A percentile compares a stretch with the other conserved stretches of the same genome.
phyloP scores from a whole-genome alignment of 2,888 invertebrate genomes.

The Polyommatus icarus region DNA sequence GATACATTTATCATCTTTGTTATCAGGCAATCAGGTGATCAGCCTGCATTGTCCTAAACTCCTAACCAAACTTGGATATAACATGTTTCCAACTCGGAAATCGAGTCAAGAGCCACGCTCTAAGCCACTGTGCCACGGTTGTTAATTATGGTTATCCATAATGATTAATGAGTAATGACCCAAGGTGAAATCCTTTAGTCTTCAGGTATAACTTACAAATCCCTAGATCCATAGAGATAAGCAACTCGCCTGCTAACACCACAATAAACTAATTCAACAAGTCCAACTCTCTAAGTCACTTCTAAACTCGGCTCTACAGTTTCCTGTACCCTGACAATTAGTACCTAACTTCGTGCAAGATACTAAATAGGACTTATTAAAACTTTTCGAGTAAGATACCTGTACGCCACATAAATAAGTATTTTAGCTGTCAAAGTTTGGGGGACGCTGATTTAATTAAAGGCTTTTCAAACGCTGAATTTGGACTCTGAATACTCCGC shows the following conservation, averaged over 20 bases:
- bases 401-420: background rate
- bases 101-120: too few relatives aligned
- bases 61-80: too few relatives aligned
- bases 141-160: too few relatives aligned
- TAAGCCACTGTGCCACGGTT: too few relatives aligned
- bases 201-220: background rate
- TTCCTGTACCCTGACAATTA: background rate
- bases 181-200: too few relatives aligned
- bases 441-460: background rate
- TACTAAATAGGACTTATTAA: background rate
- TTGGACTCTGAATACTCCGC: background rate
- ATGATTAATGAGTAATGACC: too few relatives aligned
- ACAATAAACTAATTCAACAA: constrained; percentile 6
- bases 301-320: background rate
- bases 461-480: background rate
- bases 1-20: too few relatives aligned
- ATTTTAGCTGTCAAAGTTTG: background rate
- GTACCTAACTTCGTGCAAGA: background rate
- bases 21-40: too few relatives aligned
- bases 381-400: background rate
- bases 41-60: too few relatives aligned
- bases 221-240: background rate
- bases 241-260: background rate
- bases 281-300: constrained; percentile 5
- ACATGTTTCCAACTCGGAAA: too few relatives aligned